phyloP scores from a whole-genome alignment of 2,113 vertebrate species.

The Nasalis larvatus region DNA sequence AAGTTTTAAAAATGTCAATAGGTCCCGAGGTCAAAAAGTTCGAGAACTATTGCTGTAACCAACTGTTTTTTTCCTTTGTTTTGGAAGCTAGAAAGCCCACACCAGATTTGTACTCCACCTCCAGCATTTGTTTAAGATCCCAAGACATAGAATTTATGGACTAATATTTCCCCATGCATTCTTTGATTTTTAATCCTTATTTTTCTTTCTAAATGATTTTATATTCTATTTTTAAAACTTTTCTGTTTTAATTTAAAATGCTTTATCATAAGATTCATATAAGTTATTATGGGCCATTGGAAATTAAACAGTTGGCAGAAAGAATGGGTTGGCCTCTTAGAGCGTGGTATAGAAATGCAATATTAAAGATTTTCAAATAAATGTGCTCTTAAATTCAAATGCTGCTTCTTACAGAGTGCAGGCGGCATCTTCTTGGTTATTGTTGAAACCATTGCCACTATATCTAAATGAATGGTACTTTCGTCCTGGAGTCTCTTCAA shows the following conservation, averaged over 20 bases:
- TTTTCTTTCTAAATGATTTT: not conserved
- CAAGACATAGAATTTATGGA: not conserved
- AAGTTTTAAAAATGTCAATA: not conserved
- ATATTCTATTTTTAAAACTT: not conserved
- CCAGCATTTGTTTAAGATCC: not conserved
- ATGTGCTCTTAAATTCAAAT: conserved; percentile 38
- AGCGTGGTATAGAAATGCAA: not conserved
- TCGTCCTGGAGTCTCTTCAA: conserved; percentile 30
- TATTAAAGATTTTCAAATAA: conserved; percentile 45
- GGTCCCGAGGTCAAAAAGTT: not conserved
- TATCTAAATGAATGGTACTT: conserved; percentile 50
- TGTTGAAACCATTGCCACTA: not conserved
- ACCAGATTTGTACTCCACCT: not conserved
- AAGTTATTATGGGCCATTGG: not conserved
- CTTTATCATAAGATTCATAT: not conserved
- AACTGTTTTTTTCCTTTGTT: not conserved
- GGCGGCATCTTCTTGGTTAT: not conserved
- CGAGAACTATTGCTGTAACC: not conserved
- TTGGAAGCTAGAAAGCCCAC: not conserved
- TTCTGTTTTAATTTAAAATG: conserved; percentile 4
- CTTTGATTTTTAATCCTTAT: not conserved
- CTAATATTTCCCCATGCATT: not conserved
- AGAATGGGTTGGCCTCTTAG: not conserved
- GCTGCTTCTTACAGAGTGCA: conserved; percentile 16
- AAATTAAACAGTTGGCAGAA: not conserved